Conservation (phyloP, 2,113 vertebrate genomes). For the Hemibagrus wyckioides region DNA sequence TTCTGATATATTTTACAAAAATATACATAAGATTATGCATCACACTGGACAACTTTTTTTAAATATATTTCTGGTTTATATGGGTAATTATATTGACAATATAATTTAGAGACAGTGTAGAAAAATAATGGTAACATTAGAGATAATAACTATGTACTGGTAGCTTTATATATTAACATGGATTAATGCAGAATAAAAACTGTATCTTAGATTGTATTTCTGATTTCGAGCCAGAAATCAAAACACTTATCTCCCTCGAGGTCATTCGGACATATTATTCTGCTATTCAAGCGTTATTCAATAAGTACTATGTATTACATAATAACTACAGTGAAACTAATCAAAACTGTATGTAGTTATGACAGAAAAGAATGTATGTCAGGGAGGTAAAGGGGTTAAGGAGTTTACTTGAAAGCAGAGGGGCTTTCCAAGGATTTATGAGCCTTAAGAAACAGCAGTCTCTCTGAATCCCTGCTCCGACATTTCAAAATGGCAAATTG, state of each 20-base stretch:
- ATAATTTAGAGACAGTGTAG: not conserved
- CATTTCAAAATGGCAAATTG: not conserved
- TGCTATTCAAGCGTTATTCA: not conserved
- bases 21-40: not conserved
- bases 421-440: not conserved
- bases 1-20: not conserved
- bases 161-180: not conserved
- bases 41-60: not conserved
- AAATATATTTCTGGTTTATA: not conserved
- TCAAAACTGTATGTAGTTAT: not conserved
- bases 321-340: not conserved
- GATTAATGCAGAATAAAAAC: not conserved
- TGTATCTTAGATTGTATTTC: not conserved
- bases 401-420: not conserved
- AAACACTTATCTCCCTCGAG: not conserved
- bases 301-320: not conserved
- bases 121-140: not conserved
- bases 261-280: not conserved
- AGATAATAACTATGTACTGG: not conserved
- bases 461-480: not conserved
- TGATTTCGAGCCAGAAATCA: not conserved
- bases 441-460: not conserved
- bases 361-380: not conserved
- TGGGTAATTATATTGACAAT: not conserved
- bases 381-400: not conserved